Evolutionary conservation across 2,797 vertebrate species (phyloP).

Genomic region (Oryzias dopingdopingensis): DNA sequence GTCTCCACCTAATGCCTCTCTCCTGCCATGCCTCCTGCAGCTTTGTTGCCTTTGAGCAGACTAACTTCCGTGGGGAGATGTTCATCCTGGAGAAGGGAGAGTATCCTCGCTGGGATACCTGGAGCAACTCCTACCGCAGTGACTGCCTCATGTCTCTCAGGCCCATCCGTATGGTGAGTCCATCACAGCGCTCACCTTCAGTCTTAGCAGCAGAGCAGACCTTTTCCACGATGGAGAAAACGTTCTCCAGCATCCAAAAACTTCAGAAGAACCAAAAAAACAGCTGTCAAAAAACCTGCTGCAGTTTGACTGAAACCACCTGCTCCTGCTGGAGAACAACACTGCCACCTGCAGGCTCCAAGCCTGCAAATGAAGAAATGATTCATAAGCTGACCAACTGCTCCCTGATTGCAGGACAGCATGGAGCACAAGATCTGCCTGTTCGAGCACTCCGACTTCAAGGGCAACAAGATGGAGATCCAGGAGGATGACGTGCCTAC

Average conservation of each 20-base stretch:
- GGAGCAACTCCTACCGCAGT: constrained; percentile 95
- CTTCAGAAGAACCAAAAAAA: neutral
- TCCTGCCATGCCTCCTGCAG: constrained; percentile 67
- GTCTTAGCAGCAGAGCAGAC: neutral
- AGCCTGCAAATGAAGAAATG: too few species aligned
- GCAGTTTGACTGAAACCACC: neutral
- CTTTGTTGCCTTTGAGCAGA: constrained; percentile 94
- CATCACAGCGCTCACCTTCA: too few species aligned
- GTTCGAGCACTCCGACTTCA: constrained; percentile 90
- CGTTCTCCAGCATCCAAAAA: too few species aligned
- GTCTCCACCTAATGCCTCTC: neutral
- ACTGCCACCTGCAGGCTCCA: neutral
- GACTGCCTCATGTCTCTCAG: constrained; percentile 94
- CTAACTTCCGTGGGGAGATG: constrained; percentile 95
- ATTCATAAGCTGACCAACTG: too few species aligned
- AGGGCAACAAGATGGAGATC: constrained; percentile 96
- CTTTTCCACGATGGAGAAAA: neutral
- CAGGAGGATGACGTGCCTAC: constrained; percentile 92
- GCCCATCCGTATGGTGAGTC: constrained; percentile 87
- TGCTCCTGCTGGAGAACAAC: neutral
- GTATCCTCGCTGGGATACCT: constrained; percentile 97
- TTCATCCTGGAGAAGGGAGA: constrained; percentile 97
- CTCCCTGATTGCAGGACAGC: constrained; percentile 77
- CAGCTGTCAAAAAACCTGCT: too few species aligned
- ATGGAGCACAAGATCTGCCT: constrained; percentile 94